Percentiles rank a stretch among this genome's conserved stretches.
Conservation (phyloP, 2,113 vertebrate species). For the Cervus canadensis region DNA sequence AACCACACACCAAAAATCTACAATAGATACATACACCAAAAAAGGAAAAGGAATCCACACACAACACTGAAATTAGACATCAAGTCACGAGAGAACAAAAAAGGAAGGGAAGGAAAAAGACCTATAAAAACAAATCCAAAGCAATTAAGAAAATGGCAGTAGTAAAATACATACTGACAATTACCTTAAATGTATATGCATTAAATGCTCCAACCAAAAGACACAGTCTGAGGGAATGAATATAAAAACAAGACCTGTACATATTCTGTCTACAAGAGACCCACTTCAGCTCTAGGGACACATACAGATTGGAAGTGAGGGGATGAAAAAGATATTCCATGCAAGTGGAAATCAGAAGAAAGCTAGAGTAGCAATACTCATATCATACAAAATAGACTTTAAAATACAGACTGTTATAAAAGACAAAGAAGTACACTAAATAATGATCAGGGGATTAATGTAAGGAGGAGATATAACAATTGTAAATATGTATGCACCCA, state of each 20-base stretch:
- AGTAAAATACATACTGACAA: background rate
- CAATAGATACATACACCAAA: background rate
- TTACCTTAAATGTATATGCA: background rate
- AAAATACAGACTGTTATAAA: background rate
- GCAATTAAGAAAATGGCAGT: background rate
- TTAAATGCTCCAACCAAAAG: background rate
- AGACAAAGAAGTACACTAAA: background rate
- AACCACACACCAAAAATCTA: background rate
- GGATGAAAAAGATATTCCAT: background rate
- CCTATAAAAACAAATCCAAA: background rate
- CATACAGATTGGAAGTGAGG: background rate
- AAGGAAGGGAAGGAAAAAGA: background rate
- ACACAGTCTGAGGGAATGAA: background rate
- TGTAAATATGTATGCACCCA: background rate
- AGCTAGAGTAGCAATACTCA: background rate
- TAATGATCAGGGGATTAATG: background rate
- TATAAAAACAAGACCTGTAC: background rate
- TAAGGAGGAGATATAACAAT: background rate
- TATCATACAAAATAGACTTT: background rate
- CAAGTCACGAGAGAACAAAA: background rate
- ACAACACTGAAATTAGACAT: background rate
- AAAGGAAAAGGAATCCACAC: background rate
- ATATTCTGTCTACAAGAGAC: background rate
- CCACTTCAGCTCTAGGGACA: background rate
- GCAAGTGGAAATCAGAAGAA: background rate